These are phyloP conservation scores for Nycteola revayana DNA, from an alignment of 2,888 invertebrate species.

Conservation along the genomic window DNA sequence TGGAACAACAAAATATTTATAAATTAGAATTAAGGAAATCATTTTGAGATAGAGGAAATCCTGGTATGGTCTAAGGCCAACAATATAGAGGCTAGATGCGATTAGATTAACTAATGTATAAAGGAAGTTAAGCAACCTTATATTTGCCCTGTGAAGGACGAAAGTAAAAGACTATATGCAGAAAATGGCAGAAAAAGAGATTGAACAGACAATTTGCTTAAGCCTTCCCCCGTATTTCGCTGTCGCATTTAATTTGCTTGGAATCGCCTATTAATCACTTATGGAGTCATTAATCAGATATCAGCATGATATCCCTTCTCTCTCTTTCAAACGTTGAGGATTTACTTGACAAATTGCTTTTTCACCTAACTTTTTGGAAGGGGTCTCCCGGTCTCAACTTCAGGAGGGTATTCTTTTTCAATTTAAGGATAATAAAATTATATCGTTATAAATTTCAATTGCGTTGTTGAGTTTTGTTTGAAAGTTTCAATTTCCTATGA, in stretches of 20 bases:
- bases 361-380: slow-evolving; percentile 59
- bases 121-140: slow-evolving; percentile 28
- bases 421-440: too few relatives aligned
- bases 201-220: slow-evolving; percentile 21
- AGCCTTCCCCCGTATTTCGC: slow-evolving; percentile 25
- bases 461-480: too few relatives aligned
- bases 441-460: too few relatives aligned
- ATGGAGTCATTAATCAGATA: slow-evolving; percentile 60
- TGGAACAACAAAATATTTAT: slow-evolving; percentile 26
- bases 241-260: slow-evolving; percentile 37
- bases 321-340: slow-evolving; percentile 55
- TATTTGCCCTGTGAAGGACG: slow-evolving; percentile 32
- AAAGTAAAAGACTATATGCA: too few relatives aligned
- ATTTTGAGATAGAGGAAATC: slow-evolving; percentile 31
- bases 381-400: slow-evolving; percentile 25
- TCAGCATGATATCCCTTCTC: slow-evolving; percentile 49
- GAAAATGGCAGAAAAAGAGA: too few relatives aligned
- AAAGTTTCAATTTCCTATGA: too few relatives aligned
- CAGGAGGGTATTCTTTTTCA: slow-evolving; percentile 14
- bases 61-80: slow-evolving; percentile 26
- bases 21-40: slow-evolving; percentile 30
- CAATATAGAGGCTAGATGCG: slow-evolving; percentile 34
- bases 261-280: slow-evolving; percentile 58
- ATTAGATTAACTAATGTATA: slow-evolving; percentile 28
- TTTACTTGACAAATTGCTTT: slow-evolving; percentile 79